A percentile compares a stretch with the other conserved stretches of the same genome.
These are phyloP conservation scores for Aegithalos caudatus DNA, from an alignment of 2,113 vertebrate species.

Conservation along the genomic window DNA sequence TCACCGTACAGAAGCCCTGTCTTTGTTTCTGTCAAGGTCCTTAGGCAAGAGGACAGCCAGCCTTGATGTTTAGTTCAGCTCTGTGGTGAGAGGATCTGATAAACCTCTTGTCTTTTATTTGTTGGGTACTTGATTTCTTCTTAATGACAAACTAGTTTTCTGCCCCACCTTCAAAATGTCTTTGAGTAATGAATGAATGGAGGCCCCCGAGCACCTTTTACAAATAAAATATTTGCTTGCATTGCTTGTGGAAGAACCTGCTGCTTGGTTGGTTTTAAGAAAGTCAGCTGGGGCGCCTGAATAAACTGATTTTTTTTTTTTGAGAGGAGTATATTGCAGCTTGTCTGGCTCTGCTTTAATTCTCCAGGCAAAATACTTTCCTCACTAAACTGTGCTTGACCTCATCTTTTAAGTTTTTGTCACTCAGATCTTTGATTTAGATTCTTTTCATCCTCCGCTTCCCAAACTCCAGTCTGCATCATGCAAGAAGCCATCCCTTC, in stretches of 20 bases:
- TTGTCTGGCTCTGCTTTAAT: conserved; percentile 50
- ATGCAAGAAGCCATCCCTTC: background rate
- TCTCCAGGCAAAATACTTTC: conserved; percentile 24
- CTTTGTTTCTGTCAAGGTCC: background rate
- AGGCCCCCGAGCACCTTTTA: conserved; percentile 1
- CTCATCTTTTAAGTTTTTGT: background rate
- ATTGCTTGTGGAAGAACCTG: conserved; percentile 38
- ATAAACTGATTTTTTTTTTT: conserved; percentile 10
- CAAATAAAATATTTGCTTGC: conserved; percentile 6
- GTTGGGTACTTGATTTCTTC: background rate
- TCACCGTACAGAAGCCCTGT: background rate
- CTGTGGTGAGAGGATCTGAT: conserved; percentile 34
- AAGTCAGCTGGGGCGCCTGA: background rate
- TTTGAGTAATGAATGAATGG: conserved; percentile 18
- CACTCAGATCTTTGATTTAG: background rate
- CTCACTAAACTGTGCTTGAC: conserved; percentile 5
- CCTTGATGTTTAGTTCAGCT: conserved; percentile 30
- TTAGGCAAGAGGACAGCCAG: background rate
- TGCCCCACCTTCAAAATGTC: conserved; percentile 11
- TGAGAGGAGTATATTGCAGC: conserved; percentile 9
- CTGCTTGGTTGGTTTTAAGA: conserved; percentile 4
- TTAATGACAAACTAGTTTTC: conserved; percentile 36
- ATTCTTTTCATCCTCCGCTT: background rate
- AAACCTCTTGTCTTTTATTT: conserved; percentile 33
- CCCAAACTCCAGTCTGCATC: background rate